Conservation (phyloP, 2,888 invertebrate genomes). For the Pyrrhia umbra region DNA sequence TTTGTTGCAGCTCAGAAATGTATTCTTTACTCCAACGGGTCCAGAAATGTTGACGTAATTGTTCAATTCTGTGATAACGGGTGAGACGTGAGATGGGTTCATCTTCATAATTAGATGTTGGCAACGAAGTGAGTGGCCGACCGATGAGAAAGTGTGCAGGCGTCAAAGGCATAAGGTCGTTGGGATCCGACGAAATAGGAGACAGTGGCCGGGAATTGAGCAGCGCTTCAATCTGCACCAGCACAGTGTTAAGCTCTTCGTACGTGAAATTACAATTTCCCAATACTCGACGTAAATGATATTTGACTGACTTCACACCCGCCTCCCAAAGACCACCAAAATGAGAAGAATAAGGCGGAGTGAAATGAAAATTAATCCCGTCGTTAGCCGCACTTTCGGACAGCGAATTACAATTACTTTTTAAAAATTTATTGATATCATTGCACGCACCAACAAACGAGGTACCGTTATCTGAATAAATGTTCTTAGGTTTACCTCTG, state of each 20-base stretch:
- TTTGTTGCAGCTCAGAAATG: neutral
- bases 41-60: neutral
- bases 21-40: neutral
- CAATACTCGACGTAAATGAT: neutral
- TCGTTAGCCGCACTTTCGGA: conserved; percentile 3
- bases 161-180: neutral
- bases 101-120: neutral
- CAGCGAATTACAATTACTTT: neutral
- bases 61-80: neutral
- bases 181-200: neutral
- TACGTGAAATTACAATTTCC: neutral
- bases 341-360: conserved; percentile 8
- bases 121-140: neutral
- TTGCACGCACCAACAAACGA: conserved; percentile 58
- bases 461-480: neutral
- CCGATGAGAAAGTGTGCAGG: conserved; percentile 5
- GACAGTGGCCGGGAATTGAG: conserved; percentile 1
- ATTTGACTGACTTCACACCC: neutral
- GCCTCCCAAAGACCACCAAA: neutral
- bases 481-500: neutral
- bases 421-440: conserved; percentile 38
- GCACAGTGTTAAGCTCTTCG: neutral
- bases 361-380: conserved; percentile 14
- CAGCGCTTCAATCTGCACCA: conserved; percentile 1
- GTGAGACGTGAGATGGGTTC: neutral